Base-by-base conservation (phyloP, 1,140 invertebrate genomes). In the Centruroides sculpturatus region DNA sequence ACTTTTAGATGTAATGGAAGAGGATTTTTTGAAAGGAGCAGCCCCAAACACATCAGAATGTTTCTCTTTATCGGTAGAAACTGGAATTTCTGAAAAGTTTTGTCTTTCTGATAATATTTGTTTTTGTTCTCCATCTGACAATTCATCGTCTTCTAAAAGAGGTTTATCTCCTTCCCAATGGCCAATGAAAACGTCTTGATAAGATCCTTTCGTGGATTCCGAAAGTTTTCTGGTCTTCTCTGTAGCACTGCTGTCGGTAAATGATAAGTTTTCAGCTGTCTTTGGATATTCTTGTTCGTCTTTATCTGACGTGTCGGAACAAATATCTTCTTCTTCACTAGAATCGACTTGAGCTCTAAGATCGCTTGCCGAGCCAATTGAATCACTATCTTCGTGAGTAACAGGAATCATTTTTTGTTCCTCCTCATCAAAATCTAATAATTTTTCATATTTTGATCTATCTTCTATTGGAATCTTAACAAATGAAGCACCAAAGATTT, bases 161-260 rank as follows among this genome's bases (percentile, higher is more conserved):
- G 87, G 87, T 64, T 82, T 81, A 61, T 87, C 85, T 3, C 86
- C 86, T 66, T 88, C 87, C 59, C 85, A 82, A 73, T 89, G 86
- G 0, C 84, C 85, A 2, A 87, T 80, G 55, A 86, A 79, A 50
- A 75, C 66, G 65, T 77, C 76, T 57, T 58, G 55, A 54, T 56
- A 55, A 52, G 46, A 48, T 65, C 61, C 54, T 66, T 61, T 61
- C 23, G 56, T 52, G 1, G 41, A 41, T 3, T 11, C 64, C 34
- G 60, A 60, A 41, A 53, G 53, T 47, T 60, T 57, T 35, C 63
- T 63, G 35, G 56, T 55, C 57, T 23, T 12, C 35, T 57, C 56
- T 1, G 62, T 48, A 56, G 41, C 10, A 48, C 4, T n/a, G 55
- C 52, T 35, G 11, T 59, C 55, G 12, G 35, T 41, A 23, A 53